phyloP scores from a whole-genome alignment of 2,113 vertebrate species.

The Electrona antarctica region DNA sequence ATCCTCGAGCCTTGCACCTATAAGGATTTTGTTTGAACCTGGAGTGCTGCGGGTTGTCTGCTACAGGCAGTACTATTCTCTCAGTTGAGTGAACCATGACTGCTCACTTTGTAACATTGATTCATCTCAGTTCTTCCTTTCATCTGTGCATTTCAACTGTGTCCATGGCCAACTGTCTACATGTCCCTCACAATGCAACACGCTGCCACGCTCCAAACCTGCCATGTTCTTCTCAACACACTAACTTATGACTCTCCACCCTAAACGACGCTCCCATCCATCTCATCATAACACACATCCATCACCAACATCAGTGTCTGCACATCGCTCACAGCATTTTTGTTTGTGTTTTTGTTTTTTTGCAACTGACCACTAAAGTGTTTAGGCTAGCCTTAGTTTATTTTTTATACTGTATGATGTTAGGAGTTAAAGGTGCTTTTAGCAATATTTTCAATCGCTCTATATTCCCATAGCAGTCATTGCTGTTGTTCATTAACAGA shows the following conservation, averaged over 20 bases:
- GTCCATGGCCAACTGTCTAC: slow-evolving; percentile 10
- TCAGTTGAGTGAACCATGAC: not conserved
- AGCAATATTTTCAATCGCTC: too few species aligned
- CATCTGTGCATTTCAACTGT: slow-evolving; percentile 13
- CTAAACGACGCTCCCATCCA: slow-evolving; percentile 46
- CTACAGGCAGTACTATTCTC: too few species aligned
- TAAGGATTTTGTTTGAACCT: too few species aligned
- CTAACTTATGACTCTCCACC: slow-evolving; percentile 62
- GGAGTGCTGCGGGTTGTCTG: too few species aligned
- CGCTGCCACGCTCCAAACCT: slow-evolving; percentile 23
- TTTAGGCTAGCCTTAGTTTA: not conserved
- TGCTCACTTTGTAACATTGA: slow-evolving; percentile 1
- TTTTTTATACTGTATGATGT: too few species aligned
- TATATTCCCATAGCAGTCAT: too few species aligned
- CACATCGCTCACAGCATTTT: not conserved
- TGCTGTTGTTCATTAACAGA: too few species aligned
- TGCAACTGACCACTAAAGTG: not conserved
- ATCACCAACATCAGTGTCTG: not conserved
- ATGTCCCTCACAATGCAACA: slow-evolving; percentile 30
- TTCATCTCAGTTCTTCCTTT: slow-evolving; percentile 20
- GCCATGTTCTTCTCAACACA: slow-evolving; percentile 60
- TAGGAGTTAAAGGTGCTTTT: too few species aligned
- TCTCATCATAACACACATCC: not conserved
- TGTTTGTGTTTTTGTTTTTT: slow-evolving; percentile 4
- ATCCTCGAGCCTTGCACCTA: too few species aligned